Evolutionary conservation across 2,888 invertebrate genomes (phyloP).

Genomic region (Octodonta nipae): DNA sequence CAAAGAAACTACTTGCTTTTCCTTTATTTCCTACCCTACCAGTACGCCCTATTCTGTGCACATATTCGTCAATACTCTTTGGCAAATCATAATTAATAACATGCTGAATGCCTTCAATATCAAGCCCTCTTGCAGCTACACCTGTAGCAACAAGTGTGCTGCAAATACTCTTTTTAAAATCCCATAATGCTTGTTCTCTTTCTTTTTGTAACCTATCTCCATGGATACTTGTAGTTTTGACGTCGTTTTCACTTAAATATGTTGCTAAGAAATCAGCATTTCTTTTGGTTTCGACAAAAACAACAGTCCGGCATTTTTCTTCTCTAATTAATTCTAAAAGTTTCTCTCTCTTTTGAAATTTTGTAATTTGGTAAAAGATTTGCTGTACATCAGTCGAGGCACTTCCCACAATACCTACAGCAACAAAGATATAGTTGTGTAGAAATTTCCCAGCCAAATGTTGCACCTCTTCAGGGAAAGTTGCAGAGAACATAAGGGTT

Average conservation of each 20-base stretch:
- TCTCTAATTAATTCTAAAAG: conserved; percentile 55
- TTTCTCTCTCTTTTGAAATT: conserved; percentile 46
- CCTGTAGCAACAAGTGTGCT: conserved; percentile 85
- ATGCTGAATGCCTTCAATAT: conserved; percentile 74
- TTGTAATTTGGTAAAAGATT: conserved; percentile 56
- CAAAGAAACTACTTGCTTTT: conserved; percentile 74
- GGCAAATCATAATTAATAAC: conserved; percentile 93
- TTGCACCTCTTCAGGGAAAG: conserved; percentile 62
- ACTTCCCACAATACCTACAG: conserved; percentile 84
- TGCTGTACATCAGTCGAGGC: conserved; percentile 87
- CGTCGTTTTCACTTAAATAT: conserved; percentile 62
- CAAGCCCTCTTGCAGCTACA: conserved; percentile 85
- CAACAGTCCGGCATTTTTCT: conserved; percentile 45
- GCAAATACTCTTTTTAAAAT: conserved; percentile 58
- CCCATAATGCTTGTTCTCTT: conserved; percentile 57
- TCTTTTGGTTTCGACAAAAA: conserved; percentile 84
- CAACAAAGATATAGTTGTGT: conserved; percentile 66
- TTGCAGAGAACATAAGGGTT: conserved; percentile 67
- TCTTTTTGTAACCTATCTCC: conserved; percentile 59
- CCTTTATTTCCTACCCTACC: conserved; percentile 83
- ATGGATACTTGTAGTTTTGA: conserved; percentile 59
- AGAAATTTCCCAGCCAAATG: conserved; percentile 66
- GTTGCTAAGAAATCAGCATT: conserved; percentile 83
- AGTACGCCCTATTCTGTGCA: conserved; percentile 88
- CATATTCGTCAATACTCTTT: conserved; percentile 80